Evolutionary conservation across 2,113 vertebrate genomes (phyloP).

Genomic region (Sapajus apella): DNA sequence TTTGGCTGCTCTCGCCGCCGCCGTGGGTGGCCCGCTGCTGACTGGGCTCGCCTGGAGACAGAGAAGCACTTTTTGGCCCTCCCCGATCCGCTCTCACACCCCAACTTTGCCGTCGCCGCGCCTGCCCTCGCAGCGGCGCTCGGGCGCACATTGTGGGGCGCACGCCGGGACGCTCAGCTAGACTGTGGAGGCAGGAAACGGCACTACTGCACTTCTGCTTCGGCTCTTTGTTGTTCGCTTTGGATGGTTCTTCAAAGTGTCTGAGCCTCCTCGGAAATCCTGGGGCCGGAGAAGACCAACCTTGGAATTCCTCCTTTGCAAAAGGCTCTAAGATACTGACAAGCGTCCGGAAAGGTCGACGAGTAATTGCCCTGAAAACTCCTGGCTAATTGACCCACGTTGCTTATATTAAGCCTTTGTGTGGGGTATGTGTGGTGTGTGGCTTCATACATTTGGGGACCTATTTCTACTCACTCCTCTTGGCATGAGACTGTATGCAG

Average conservation of each 20-base stretch:
- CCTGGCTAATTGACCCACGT: conserved; percentile 71
- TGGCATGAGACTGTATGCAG: conserved; percentile 87
- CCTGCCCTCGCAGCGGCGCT: conserved; percentile 44
- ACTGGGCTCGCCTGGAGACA: background rate
- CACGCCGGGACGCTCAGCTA: conserved; percentile 38
- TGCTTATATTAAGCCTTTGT: conserved; percentile 81
- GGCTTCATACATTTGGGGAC: conserved; percentile 68
- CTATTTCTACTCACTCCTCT: conserved; percentile 67
- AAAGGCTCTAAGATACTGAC: conserved; percentile 45
- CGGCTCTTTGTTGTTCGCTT: conserved; percentile 72
- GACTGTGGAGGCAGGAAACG: conserved; percentile 56
- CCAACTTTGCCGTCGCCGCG: conserved; percentile 60
- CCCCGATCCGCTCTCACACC: background rate
- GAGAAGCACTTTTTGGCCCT: conserved; percentile 59
- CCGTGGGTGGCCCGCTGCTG: conserved; percentile 7
- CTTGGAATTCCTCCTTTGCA: conserved; percentile 14
- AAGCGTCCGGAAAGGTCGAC: conserved; percentile 41
- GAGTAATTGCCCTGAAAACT: conserved; percentile 41
- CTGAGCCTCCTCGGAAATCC: conserved; percentile 59
- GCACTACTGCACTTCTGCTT: conserved; percentile 32
- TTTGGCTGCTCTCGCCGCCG: background rate
- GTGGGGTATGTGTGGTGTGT: conserved; percentile 69
- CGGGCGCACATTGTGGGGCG: conserved; percentile 39
- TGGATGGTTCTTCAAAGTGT: conserved; percentile 80
- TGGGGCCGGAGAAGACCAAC: conserved; percentile 14